Evolutionary conservation across 2,888 invertebrate species (phyloP).

Genomic region (Patella pellucida): DNA sequence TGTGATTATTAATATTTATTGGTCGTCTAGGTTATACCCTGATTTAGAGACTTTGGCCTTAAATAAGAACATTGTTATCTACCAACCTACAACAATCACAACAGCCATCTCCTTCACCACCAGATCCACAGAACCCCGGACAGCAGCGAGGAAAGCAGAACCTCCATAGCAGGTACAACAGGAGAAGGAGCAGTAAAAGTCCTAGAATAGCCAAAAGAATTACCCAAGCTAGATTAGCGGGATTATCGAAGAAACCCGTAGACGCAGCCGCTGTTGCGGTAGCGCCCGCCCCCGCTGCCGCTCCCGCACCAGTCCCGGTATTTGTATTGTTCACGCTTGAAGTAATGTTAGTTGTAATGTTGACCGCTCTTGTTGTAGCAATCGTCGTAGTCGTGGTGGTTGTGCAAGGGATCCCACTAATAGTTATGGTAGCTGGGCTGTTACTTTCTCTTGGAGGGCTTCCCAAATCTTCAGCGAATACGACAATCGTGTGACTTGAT

Average conservation of each 20-base stretch:
- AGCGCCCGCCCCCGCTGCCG: background rate
- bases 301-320: background rate
- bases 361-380: background rate
- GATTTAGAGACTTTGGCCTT: no score
- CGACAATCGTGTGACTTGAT: background rate
- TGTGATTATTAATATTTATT: no score
- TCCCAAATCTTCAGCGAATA: background rate
- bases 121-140: background rate
- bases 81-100: background rate
- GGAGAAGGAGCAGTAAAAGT: background rate
- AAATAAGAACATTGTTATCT: background rate
- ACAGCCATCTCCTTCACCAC: background rate
- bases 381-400: background rate
- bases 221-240: background rate
- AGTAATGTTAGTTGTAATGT: background rate
- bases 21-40: no score
- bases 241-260: background rate
- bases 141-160: slow-evolving; percentile 5
- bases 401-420: background rate
- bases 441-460: background rate
- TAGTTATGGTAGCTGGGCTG: background rate
- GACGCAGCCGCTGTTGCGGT: background rate
- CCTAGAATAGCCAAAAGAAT: background rate
- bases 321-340: background rate
- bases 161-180: background rate